Conservation (phyloP, 2,888 invertebrate species). For the Drosophila percnosoma region DNA sequence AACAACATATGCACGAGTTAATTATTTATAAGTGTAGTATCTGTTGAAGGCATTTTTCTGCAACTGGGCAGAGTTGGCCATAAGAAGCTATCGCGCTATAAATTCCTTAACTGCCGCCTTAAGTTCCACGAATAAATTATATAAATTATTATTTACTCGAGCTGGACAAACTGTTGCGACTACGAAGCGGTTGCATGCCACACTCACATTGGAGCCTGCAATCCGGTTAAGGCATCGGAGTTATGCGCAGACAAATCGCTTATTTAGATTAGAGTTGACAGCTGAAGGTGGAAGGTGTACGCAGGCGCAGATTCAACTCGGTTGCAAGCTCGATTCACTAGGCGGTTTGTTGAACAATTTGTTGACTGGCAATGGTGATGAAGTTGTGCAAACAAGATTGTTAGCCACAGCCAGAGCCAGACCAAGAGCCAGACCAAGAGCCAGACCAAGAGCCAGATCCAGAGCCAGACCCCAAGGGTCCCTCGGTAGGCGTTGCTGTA, state of each 20-base stretch:
- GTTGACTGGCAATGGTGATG: slow-evolving; percentile 32
- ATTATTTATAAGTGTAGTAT: slow-evolving; percentile 64
- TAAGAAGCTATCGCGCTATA: slow-evolving; percentile 51
- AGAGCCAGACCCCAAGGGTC: background rate
- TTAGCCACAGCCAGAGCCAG: slow-evolving; percentile 12
- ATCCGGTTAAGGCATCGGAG: slow-evolving; percentile 54
- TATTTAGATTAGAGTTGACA: slow-evolving; percentile 75
- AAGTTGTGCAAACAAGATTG: slow-evolving; percentile 52
- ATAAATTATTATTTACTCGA: slow-evolving; percentile 74
- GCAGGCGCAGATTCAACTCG: slow-evolving; percentile 33
- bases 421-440: no score
- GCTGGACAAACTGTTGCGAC: slow-evolving; percentile 12
- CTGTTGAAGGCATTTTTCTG: slow-evolving; percentile 12
- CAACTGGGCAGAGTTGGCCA: slow-evolving; percentile 38
- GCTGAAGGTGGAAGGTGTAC: slow-evolving; percentile 29
- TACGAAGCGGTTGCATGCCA: slow-evolving; percentile 28
- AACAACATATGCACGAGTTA: slow-evolving; percentile 65
- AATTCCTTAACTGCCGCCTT: slow-evolving; percentile 47
- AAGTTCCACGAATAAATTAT: slow-evolving; percentile 69
- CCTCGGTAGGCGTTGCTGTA: slow-evolving; percentile 47
- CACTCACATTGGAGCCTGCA: slow-evolving; percentile 17
- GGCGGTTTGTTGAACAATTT: slow-evolving; percentile 33
- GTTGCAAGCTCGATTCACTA: slow-evolving; percentile 43
- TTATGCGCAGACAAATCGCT: slow-evolving; percentile 75
- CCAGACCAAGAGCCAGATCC: no score